Evolutionary conservation across 2,888 invertebrate species (phyloP), one percentile per base, ranked within the genome.

Genomic region (Auanema freiburgensis): DNA sequence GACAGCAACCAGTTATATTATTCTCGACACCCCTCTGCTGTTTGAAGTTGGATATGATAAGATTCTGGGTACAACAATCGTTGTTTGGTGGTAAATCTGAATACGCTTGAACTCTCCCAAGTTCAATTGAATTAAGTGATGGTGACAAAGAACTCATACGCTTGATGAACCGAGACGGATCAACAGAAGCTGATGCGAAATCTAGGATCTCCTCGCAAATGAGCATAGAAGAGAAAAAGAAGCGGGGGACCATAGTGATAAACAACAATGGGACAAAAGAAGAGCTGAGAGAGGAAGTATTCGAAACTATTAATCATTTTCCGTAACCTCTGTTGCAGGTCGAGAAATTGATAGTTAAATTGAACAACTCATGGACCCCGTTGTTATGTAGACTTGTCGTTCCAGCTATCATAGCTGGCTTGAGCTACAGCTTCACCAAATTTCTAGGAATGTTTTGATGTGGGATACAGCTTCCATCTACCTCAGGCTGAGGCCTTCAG

Each of bases 11-110:
- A 49, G 60, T n/a, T 70, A 74, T 49, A 65, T 80, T 16, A 76
- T 81, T 1, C 69, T 81, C 59, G 81, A 81, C 55, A 74, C 79
- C 18, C 81, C 81, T 8, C 61, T 81, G 16, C 69, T 81, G 1
- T 81, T 78, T 62, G 81, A 81, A 50, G 71, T 62, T 49, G 76
- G 71, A 44, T 78, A 70, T 55, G 69, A 81, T 56, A 68, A 74
- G 46, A 67, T 72, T 46, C 59, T 80, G 14, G 64, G 67, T 23
- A 77, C 70, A n/a, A 74, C 72, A 12, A 71, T 80, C 55, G 80
- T 80, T 10, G 77, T 81, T 11, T 72, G 66, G 64, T 81, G 81
- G 74, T 80, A 42, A 54, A 65, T 58, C 50, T 23, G 25, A 10
- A 5, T 33, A 16, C 11, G 14, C 41, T 67, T 61, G 2, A 18